These are phyloP conservation scores for Phalacrocorax aristotelis DNA, from an alignment of 2,113 vertebrate species.

Conservation along the genomic window DNA sequence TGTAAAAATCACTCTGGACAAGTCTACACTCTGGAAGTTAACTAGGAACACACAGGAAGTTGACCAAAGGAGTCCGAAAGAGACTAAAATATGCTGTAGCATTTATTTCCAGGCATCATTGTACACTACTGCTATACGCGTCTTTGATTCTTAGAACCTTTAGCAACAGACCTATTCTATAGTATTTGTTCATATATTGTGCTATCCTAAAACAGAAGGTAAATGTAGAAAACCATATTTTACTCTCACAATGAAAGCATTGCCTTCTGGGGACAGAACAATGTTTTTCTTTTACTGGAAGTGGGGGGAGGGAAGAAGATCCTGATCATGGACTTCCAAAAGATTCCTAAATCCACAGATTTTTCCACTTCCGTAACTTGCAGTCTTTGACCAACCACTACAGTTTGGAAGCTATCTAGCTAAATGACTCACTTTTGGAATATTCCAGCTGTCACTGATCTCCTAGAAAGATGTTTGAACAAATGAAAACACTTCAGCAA, in stretches of 20 bases:
- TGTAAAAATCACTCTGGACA: not conserved
- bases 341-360: not conserved
- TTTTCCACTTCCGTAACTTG: not conserved
- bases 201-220: not conserved
- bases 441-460: constrained; percentile 21
- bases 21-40: not conserved
- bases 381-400: not conserved
- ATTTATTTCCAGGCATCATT: not conserved
- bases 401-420: constrained; percentile 1
- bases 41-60: not conserved
- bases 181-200: not conserved
- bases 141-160: not conserved
- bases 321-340: not conserved
- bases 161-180: not conserved
- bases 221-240: not conserved
- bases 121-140: not conserved
- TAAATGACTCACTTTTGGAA: constrained; percentile 35
- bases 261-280: not conserved
- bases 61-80: not conserved
- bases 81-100: not conserved
- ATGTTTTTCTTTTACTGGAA: not conserved
- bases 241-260: not conserved
- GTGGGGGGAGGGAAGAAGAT: not conserved
- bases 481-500: constrained; percentile 2
- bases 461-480: constrained; percentile 13